These are phyloP conservation scores for Ellobius talpinus DNA, from an alignment of 2,113 vertebrate species.

Conservation along the genomic window DNA sequence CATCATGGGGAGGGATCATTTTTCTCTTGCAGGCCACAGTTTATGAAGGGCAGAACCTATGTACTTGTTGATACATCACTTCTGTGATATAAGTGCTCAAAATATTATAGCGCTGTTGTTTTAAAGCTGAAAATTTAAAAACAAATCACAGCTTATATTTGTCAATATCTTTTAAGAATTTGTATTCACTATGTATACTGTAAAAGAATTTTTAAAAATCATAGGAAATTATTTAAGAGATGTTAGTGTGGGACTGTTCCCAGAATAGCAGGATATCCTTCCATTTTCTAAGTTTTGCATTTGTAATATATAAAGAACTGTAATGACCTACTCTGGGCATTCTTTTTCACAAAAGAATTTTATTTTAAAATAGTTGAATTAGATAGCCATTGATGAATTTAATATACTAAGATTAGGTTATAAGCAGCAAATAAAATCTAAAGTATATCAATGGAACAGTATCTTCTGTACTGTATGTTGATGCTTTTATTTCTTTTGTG, in stretches of 20 bases:
- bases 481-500: background rate
- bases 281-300: constrained; percentile 65
- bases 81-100: constrained; percentile 25
- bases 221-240: constrained; percentile 66
- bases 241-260: constrained; percentile 57
- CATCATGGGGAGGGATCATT: background rate
- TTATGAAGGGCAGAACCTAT: constrained; percentile 40
- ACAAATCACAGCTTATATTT: constrained; percentile 6
- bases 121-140: constrained; percentile 51
- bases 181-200: constrained; percentile 43
- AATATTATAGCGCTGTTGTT: constrained; percentile 48
- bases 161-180: constrained; percentile 44
- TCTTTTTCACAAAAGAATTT: constrained; percentile 39
- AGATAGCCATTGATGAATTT: background rate
- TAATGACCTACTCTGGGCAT: constrained; percentile 21
- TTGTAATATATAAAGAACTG: constrained; percentile 49
- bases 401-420: constrained; percentile 16
- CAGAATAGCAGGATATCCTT: constrained; percentile 76
- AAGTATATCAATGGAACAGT: background rate
- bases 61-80: background rate
- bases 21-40: background rate
- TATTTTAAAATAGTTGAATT: constrained; percentile 67
- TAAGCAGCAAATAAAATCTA: constrained; percentile 50
- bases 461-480: constrained; percentile 24
- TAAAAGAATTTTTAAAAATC: constrained; percentile 60